These are phyloP conservation scores for Orthonychiurus folsomi DNA, from an alignment of 2,888 invertebrate genomes.

Conservation along the genomic window DNA sequence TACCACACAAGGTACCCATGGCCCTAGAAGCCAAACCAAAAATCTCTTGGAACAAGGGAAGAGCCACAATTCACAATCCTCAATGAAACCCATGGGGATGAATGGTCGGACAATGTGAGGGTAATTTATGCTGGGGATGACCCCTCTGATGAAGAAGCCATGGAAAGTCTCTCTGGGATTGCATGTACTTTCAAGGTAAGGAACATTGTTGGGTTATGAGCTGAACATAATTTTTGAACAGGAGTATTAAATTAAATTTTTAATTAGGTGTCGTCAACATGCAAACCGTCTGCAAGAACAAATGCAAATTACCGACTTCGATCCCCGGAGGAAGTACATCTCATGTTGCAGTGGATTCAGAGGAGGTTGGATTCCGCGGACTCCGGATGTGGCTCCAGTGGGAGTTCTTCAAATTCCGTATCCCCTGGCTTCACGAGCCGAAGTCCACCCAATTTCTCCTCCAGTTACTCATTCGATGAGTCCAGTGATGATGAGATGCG, in stretches of 20 bases:
- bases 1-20: slow-evolving; percentile 44
- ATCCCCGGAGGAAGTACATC: slow-evolving; percentile 44
- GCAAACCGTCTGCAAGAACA: slow-evolving; percentile 43
- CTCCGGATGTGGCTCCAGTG: slow-evolving; percentile 4
- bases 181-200: slow-evolving; percentile 46
- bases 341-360: slow-evolving; percentile 44
- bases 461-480: slow-evolving; percentile 34
- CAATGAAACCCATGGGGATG: slow-evolving; percentile 45
- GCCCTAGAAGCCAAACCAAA: slow-evolving; percentile 46
- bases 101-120: slow-evolving; percentile 46
- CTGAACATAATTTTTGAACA: no score
- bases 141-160: slow-evolving; percentile 43
- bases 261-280: slow-evolving; percentile 20
- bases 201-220: no score
- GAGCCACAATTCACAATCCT: slow-evolving; percentile 46
- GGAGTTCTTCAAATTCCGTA: slow-evolving; percentile 27
- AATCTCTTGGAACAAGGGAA: slow-evolving; percentile 46
- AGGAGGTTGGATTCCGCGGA: slow-evolving; percentile 20
- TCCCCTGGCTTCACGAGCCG: slow-evolving; percentile 17
- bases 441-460: slow-evolving; percentile 14
- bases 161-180: slow-evolving; percentile 45
- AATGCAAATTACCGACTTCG: slow-evolving; percentile 45
- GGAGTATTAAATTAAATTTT: no score
- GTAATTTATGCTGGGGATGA: slow-evolving; percentile 47
- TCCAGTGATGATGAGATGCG: slow-evolving; percentile 38